A percentile compares a stretch with the other conserved stretches of the same genome.
Evolutionary conservation across 1,140 invertebrate genomes (phyloP).

Genomic region (Zaprionus kolodkinae): DNA sequence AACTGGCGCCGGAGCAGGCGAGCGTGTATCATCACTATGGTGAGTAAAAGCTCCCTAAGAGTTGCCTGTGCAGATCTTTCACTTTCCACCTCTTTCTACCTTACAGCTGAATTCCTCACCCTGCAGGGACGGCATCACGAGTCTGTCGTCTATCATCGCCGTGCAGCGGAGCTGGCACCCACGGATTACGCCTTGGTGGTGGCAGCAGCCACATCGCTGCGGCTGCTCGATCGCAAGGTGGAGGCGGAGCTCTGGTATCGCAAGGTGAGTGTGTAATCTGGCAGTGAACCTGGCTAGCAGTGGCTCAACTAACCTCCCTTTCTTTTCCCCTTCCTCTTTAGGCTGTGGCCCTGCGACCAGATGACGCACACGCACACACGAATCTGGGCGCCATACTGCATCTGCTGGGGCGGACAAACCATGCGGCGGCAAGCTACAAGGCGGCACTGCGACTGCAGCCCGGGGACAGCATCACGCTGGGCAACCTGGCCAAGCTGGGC

Average conservation of each 20-base stretch:
- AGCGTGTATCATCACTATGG: conserved; percentile 94
- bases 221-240: conserved; percentile 90
- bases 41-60: conserved; percentile 83
- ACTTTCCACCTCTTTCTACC: too few species aligned
- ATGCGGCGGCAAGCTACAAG: conserved; percentile 93
- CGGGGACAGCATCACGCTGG: conserved; percentile 93
- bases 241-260: conserved; percentile 94
- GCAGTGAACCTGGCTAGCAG: neutral
- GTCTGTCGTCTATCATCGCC: conserved; percentile 91
- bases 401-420: conserved; percentile 93
- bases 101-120: conserved; percentile 93
- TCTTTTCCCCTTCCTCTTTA: conserved; percentile 9
- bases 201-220: conserved; percentile 93
- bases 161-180: conserved; percentile 90
- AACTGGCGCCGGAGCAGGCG: conserved; percentile 92
- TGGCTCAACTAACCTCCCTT: too few species aligned
- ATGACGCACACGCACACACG: conserved; percentile 93
- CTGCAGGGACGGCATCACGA: conserved; percentile 91
- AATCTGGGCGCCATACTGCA: conserved; percentile 97
- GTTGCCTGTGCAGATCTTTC: too few species aligned
- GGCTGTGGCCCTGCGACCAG: conserved; percentile 77
- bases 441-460: conserved; percentile 93
- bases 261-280: conserved; percentile 85
- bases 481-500: conserved; percentile 93
- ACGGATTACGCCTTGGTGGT: conserved; percentile 93